A percentile compares a stretch with the other conserved stretches of the same genome.
phyloP scores from a whole-genome alignment of 2,797 vertebrate genomes.

The Toxotes lorentzi region DNA sequence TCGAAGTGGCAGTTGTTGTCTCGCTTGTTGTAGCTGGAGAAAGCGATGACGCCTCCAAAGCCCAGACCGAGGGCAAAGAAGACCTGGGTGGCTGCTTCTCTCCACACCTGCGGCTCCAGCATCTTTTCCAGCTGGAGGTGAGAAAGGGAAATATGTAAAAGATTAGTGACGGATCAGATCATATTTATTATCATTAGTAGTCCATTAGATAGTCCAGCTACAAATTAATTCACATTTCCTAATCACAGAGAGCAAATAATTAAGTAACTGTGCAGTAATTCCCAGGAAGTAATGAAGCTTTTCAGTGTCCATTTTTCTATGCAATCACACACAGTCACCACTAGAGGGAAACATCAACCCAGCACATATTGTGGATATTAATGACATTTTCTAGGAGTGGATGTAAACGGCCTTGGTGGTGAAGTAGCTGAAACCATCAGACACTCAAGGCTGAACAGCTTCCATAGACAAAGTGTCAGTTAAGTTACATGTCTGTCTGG shows the following conservation, averaged over 20 bases:
- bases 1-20: constrained; percentile 99
- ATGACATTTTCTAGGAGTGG: constrained; percentile 30
- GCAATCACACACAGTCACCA: constrained; percentile 48
- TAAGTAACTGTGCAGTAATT: background rate
- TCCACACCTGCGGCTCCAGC: constrained; percentile 97
- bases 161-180: background rate
- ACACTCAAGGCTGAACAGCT: constrained; percentile 13
- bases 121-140: constrained; percentile 93
- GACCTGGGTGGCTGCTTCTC: constrained; percentile 97
- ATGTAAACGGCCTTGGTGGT: constrained; percentile 28
- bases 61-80: constrained; percentile 97
- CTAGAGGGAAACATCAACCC: constrained; percentile 69
- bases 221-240: background rate
- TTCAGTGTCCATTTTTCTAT: background rate
- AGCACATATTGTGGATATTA: background rate
- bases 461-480: constrained; percentile 30
- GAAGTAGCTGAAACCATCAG: constrained; percentile 30
- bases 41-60: constrained; percentile 97
- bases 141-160: background rate
- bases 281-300: background rate
- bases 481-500: constrained; percentile 11
- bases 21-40: constrained; percentile 99
- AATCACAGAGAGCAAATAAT: background rate
- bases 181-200: background rate
- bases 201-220: no score